Conservation (phyloP, 2,113 vertebrate genomes). For the Propithecus coquereli region DNA sequence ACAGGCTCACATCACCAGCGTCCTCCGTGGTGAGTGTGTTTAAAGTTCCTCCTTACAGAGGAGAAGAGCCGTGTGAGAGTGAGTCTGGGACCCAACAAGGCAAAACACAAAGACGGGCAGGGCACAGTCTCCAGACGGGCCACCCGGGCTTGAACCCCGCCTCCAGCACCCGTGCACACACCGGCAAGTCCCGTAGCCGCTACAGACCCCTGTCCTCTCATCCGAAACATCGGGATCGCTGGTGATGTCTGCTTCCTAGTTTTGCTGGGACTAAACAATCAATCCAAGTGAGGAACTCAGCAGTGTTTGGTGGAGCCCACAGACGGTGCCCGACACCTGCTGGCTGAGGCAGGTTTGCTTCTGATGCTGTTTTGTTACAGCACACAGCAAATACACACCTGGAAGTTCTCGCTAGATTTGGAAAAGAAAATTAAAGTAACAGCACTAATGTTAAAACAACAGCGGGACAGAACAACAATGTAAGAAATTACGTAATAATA, state of each 20-base stretch:
- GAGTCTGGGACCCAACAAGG: neutral
- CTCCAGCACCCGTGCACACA: neutral
- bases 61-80: neutral
- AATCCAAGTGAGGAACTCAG: neutral
- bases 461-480: too few relatives aligned
- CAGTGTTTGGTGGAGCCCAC: rapidly evolving
- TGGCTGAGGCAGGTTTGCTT: neutral
- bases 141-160: neutral
- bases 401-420: neutral
- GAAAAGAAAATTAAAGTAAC: neutral
- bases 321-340: rapidly evolving
- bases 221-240: neutral
- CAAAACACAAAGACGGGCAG: too few relatives aligned
- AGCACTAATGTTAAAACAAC: neutral
- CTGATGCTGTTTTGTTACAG: neutral
- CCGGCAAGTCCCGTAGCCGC: neutral
- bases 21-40: neutral
- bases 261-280: neutral
- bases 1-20: neutral
- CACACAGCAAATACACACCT: neutral
- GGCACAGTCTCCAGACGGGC: neutral
- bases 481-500: too few relatives aligned
- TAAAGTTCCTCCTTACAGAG: neutral
- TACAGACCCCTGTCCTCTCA: neutral
- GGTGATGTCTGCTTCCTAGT: neutral